Evolutionary conservation across 2,797 vertebrate genomes (phyloP).

Genomic region (Girardinus metallicus): DNA sequence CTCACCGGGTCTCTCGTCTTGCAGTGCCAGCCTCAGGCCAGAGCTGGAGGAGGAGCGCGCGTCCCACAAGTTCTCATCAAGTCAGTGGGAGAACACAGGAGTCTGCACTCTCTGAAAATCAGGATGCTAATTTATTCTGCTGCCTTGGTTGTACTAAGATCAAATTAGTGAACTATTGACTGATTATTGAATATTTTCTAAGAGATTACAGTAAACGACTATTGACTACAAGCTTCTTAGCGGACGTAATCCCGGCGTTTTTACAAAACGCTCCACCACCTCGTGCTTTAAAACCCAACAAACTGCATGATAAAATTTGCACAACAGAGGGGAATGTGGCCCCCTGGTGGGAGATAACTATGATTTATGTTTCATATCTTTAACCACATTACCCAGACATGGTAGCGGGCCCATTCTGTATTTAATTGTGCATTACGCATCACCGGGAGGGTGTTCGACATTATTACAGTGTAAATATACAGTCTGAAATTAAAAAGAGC

Average conservation of each 20-base stretch:
- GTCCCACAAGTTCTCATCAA: constrained; percentile 21
- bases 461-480: constrained; percentile 60
- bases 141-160: background rate
- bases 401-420: constrained; percentile 28
- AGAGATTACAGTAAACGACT: constrained; percentile 12
- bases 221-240: constrained; percentile 12
- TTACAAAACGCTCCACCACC: background rate
- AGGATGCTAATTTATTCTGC: background rate
- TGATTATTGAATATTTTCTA: constrained; percentile 6
- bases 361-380: constrained; percentile 59
- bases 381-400: constrained; percentile 41
- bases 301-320: constrained; percentile 13
- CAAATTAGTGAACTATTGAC: constrained; percentile 12
- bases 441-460: constrained; percentile 29
- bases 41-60: constrained; percentile 3
- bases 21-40: constrained; percentile 33
- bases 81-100: background rate
- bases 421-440: constrained; percentile 54
- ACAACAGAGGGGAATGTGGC: constrained; percentile 9
- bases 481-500: constrained; percentile 34
- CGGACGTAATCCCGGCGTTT: background rate
- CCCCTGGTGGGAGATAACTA: constrained; percentile 43
- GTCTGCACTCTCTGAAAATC: constrained; percentile 2
- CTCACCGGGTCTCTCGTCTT: constrained; percentile 17
- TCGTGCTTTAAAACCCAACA: constrained; percentile 4